Percentiles rank a stretch among this genome's conserved stretches.
Conservation (phyloP, 2,888 invertebrate genomes). For the Chydorus sphaericus region DNA sequence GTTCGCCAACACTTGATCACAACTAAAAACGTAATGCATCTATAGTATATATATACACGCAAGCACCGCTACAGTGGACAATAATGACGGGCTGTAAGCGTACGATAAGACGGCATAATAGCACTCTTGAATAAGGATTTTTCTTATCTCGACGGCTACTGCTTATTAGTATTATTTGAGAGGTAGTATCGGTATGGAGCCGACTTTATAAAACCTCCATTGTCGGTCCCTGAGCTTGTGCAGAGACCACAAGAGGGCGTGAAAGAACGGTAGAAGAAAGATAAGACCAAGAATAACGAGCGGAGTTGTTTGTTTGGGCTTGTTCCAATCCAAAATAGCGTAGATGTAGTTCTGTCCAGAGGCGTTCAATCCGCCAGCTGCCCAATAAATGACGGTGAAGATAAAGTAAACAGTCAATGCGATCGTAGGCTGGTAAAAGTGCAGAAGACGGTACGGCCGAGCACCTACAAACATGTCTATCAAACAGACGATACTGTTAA, state of each 20-base stretch:
- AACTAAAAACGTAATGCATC: no score
- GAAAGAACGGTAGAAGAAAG: background rate
- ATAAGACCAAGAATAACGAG: slow-evolving; percentile 8
- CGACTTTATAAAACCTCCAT: no score
- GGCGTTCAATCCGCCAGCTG: slow-evolving; percentile 52
- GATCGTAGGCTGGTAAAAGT: slow-evolving; percentile 23
- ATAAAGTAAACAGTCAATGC: slow-evolving; percentile 26
- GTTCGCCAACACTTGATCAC: no score
- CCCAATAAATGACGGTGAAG: slow-evolving; percentile 54
- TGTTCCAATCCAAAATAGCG: slow-evolving; percentile 58
- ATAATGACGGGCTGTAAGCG: no score
- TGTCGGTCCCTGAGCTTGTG: slow-evolving; percentile 7
- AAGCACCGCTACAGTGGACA: no score
- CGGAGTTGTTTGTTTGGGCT: slow-evolving; percentile 33
- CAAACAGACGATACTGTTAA: slow-evolving; percentile 57
- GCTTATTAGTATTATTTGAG: no score
- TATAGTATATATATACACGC: no score
- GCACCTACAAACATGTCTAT: slow-evolving; percentile 52
- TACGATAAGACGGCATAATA: no score
- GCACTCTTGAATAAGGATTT: no score
- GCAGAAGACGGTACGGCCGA: slow-evolving; percentile 50
- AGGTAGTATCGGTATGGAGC: no score
- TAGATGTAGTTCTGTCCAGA: slow-evolving; percentile 51
- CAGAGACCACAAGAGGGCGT: background rate
- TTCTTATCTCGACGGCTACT: no score